A percentile compares a stretch with the other conserved stretches of the same genome.
Evolutionary conservation across 2,113 vertebrate species (phyloP).

Genomic region (Lophochroa leadbeateri): DNA sequence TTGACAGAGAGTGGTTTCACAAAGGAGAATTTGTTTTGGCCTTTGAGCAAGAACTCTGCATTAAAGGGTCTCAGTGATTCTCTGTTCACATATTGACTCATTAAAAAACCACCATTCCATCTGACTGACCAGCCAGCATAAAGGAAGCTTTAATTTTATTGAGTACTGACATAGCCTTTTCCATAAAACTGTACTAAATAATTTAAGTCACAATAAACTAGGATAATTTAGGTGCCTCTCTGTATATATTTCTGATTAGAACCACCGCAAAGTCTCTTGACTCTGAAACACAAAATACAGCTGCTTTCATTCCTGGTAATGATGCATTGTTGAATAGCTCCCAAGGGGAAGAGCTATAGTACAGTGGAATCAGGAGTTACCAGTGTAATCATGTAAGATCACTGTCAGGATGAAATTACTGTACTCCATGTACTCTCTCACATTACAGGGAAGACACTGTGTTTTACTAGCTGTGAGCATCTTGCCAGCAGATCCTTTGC

Average conservation of each 20-base stretch:
- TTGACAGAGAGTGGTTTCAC: neutral
- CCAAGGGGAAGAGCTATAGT: neutral
- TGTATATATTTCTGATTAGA: neutral
- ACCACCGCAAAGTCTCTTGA: neutral
- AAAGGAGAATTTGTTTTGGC: constrained; percentile 19
- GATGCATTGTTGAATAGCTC: constrained; percentile 13
- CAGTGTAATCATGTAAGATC: neutral
- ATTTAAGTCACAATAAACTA: neutral
- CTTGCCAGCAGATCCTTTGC: neutral
- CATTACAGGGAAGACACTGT: constrained; percentile 1
- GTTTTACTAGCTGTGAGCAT: neutral
- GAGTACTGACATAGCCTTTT: neutral
- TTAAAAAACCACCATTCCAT: neutral
- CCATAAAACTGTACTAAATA: neutral
- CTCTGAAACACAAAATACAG: neutral
- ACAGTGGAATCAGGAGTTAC: neutral
- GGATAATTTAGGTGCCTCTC: neutral
- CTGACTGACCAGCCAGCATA: neutral
- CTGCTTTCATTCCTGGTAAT: constrained; percentile 15
- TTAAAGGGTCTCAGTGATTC: neutral
- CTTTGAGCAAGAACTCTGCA: neutral
- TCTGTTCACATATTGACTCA: neutral
- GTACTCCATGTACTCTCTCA: neutral
- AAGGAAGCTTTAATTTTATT: neutral
- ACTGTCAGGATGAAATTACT: neutral